phyloP scores from a whole-genome alignment of 2,797 vertebrate genomes.

The Limosa lapponica region DNA sequence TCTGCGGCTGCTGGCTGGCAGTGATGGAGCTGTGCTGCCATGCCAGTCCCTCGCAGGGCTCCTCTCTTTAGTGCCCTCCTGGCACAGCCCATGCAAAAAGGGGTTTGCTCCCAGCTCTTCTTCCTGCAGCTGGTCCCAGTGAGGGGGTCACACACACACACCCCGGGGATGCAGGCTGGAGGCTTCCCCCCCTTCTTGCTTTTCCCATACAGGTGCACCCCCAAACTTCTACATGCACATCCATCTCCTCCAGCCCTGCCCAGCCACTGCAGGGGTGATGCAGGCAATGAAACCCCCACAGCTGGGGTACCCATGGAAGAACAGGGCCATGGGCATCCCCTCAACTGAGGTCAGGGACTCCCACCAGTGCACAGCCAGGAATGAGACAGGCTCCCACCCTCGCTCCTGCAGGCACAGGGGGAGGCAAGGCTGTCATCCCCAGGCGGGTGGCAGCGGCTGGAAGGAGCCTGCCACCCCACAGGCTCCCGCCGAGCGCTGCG shows the following conservation, averaged over 20 bases:
- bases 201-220: not conserved
- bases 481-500: not conserved
- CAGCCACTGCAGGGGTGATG: fast-evolving
- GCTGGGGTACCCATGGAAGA: fast-evolving
- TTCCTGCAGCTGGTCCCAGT: fast-evolving
- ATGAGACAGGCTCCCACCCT: fast-evolving
- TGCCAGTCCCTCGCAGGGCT: fast-evolving
- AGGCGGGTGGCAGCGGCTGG: not conserved
- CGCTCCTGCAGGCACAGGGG: fast-evolving
- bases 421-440: fast-evolving
- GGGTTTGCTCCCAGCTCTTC: not conserved
- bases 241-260: not conserved
- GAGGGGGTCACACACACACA: fast-evolving
- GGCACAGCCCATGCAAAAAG: fast-evolving
- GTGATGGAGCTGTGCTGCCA: not conserved
- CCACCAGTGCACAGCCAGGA: fast-evolving
- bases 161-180: fast-evolving
- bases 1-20: not conserved
- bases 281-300: fast-evolving
- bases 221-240: fast-evolving
- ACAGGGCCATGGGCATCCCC: fast-evolving
- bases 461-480: not conserved
- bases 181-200: fast-evolving
- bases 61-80: not conserved
- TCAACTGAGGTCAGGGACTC: fast-evolving